Conservation (phyloP, 1,140 invertebrate species). For the Aphis craccivora region DNA sequence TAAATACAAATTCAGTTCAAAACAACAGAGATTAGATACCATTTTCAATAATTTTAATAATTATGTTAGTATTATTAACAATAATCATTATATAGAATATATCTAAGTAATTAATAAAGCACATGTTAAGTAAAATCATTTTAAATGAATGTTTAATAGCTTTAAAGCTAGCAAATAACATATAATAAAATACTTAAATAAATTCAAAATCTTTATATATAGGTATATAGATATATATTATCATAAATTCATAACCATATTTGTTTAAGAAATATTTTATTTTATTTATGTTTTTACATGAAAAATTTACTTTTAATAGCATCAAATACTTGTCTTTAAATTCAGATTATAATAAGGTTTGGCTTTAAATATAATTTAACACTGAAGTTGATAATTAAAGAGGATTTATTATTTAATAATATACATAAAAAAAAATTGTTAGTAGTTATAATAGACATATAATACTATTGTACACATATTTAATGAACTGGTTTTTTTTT, state of each 20-base stretch:
- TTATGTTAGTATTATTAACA: constrained; percentile 35
- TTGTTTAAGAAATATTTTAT: not conserved
- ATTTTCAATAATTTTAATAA: not conserved
- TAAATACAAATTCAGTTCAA: not conserved
- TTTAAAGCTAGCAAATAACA: not conserved
- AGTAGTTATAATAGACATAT: not conserved
- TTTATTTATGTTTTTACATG: not conserved
- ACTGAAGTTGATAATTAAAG: not conserved
- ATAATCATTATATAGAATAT: not conserved
- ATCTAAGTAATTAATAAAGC: constrained; percentile 36
- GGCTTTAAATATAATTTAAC: not conserved
- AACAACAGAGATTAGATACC: not conserved
- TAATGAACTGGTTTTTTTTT: no score
- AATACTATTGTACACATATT: no score
- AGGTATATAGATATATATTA: not conserved
- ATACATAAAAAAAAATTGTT: not conserved
- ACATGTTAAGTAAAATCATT: not conserved
- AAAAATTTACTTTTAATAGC: not conserved
- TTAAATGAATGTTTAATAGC: constrained; percentile 7
- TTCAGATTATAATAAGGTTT: not conserved
- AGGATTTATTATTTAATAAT: not conserved
- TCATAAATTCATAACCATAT: not conserved
- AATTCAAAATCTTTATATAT: not conserved
- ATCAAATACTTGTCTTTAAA: not conserved
- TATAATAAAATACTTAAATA: not conserved